Base-by-base conservation (phyloP, 53 echinoderm and acorn worm species). In the Holothuria scabra region DNA sequence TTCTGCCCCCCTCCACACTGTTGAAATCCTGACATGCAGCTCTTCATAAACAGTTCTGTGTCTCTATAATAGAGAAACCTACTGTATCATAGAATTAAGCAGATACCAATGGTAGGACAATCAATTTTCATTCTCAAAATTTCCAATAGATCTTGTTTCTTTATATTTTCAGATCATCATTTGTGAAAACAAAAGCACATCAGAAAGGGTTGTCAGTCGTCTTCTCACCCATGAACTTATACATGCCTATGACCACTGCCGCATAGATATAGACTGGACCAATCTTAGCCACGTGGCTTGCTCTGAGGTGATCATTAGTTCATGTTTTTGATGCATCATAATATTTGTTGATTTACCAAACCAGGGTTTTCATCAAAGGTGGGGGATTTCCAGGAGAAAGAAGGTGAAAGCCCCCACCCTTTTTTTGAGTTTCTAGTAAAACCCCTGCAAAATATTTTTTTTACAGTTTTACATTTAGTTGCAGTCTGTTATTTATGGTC, bases 191-290 rank as follows among this genome's bases (percentile, higher is more conserved):
- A 90, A 91, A 83, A 85, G 80, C 28, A 90, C 90, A 1, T 86
- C 94, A 1, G 90, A 93, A 63, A 81, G 94, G 16, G 87, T 90
- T 24, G 82, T 92, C 34, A 92, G 92, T 61, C 92, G 90, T 64
- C 87, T 97, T 14, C 79, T 97, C 0, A 94, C 92, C 35, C 97
- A 97, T 72, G 97, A 97, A 85, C 83, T 97, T 46, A 87, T 97
- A 25, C 97, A 97, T 70, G 97, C 97, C 2, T 94, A 83, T 55
- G 97, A 97, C 81, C 92, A 92, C 72, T 87, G 88, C 84, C 84
- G 92, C 58, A 91, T 89, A 60, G 80, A 92, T 24, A 91, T 97
- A 10, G 90, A 97, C 80, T 97, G 97, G 97, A 89, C 87, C 21
- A 92, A 97, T 57, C 65, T 94, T 6, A 79, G 83, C 44, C 92